Base-by-base conservation (phyloP, 2,113 vertebrate genomes). In the Tympanuchus pallidicinctus region DNA sequence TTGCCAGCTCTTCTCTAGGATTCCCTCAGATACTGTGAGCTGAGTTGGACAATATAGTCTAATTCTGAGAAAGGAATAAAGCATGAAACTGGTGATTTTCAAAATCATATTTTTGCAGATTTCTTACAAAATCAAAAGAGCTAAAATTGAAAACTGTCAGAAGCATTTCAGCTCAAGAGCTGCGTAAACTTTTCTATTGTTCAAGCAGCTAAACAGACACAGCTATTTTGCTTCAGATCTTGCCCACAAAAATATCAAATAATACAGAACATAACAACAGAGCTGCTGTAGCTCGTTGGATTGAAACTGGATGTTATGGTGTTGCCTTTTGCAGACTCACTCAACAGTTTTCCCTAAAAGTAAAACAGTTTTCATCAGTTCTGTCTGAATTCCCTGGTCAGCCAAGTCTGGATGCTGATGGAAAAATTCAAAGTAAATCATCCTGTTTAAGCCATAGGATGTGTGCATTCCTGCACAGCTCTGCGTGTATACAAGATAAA, bases 101-200 rank as follows among this genome's bases (percentile, higher is more conserved):
- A 94, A 89, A 95, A 94, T 95, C 91, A 82, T 97, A 96, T 97
- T 97, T 97, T 93, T 96, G 95, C 88, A 82, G 76, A 92, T 91
- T 96, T 95, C 92, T 97, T 97, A 97, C 97, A 96, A 98, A 97
- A 92, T 89, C 93, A 95, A 93, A 97, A 96, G 85, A 95, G 87
- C 86, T 94, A 89, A 96, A 97, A 97, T 92, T 94, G 92, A 96
- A 97, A 97, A 97, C 93, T 95, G 95, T 95, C 97, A 96, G 91
- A 96, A 96, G 92, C 92, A 88, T 97, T 97, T 97, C 96, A 94
- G 88, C 95, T 96, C 82, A 67, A 86, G 81, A 94, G 91, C 96
- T 88, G 93, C 91, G 86, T 94, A 96, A 98, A 98, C 95, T 96
- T 96, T 96, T 92, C 96, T 89, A 79, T 96, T 95, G 85, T 96